Evolutionary conservation across 2,888 invertebrate genomes (phyloP).

Genomic region (Zelleria hepariella): DNA sequence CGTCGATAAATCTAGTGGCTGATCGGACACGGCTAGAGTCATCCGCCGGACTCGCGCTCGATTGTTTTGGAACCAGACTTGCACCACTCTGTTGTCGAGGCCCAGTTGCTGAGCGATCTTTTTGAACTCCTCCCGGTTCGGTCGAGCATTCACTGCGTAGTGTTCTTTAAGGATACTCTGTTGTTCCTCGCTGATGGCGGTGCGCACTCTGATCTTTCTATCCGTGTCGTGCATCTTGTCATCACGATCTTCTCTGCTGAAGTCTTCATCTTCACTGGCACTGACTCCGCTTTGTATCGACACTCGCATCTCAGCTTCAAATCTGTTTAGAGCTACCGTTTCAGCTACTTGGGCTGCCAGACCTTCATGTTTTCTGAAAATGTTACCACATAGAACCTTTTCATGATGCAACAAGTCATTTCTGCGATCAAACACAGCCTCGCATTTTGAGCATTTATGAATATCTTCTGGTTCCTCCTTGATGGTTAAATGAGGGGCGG

Average conservation of each 20-base stretch:
- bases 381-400: slow-evolving; percentile 72
- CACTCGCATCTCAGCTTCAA: slow-evolving; percentile 63
- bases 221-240: slow-evolving; percentile 75
- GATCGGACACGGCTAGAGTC: slow-evolving; percentile 68
- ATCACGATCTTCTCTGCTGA: slow-evolving; percentile 60
- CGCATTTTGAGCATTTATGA: slow-evolving; percentile 72
- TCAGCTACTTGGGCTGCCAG: slow-evolving; percentile 83
- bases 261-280: slow-evolving; percentile 76
- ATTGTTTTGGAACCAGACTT: slow-evolving; percentile 98
- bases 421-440: slow-evolving; percentile 69
- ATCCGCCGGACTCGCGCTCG: slow-evolving; percentile 88
- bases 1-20: slow-evolving; percentile 92
- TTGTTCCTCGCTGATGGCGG: slow-evolving; percentile 95
- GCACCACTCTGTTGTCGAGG: slow-evolving; percentile 84
- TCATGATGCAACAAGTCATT: slow-evolving; percentile 80
- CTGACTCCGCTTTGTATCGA: slow-evolving; percentile 66
- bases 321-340: slow-evolving; percentile 70
- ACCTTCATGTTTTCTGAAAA: slow-evolving; percentile 78
- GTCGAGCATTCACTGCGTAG: slow-evolving; percentile 91
- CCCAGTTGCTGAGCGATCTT: slow-evolving; percentile 86
- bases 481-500: slow-evolving; percentile 34
- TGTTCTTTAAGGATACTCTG: slow-evolving; percentile 89
- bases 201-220: slow-evolving; percentile 90
- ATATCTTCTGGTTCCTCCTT: slow-evolving; percentile 55
- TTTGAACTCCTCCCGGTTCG: slow-evolving; percentile 93